Base-by-base conservation (phyloP, 1,140 invertebrate species). In the Coptotermes formosanus region DNA sequence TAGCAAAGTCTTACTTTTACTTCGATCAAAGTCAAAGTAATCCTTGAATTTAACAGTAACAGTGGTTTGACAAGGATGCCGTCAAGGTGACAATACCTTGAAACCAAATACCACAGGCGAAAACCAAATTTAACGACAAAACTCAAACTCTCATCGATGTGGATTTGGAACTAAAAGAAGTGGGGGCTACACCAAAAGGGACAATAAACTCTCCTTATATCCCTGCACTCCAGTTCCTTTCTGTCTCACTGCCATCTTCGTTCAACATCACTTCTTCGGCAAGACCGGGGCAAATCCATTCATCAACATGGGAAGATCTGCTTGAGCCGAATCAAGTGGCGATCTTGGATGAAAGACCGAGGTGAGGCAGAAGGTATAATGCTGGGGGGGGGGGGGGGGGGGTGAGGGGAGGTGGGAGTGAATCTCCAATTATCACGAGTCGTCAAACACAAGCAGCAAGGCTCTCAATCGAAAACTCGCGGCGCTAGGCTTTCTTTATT, bases 391-490 rank as follows among this genome's bases (percentile, higher is more conserved):
- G 25, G 4, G 82, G 32, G 30, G 43, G 38, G 12, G 52, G 9
- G 38, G 30, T 38, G 69, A 43, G 45, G 21, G 32, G 82, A 83
- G 30, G 4, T 32, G 44, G 44, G 83, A 84, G 83, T 38, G 85
- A 88, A 88, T 88, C 89, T 88, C 88, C 88, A 89, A 89, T 89
- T 89, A 89, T 89, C 88, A 88, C 88, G 89, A 88, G 87, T 89
- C 89, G 89, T 88, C 88, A 89, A 89, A 89, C 89, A 89, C 88
- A 88, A 85, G 87, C 87, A 87, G 85, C 69, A 86, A 86, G 84
- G 86, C 88, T 87, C 86, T 87, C 86, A 82, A 82, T 87, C 84
- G 43, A 85, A 81, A 85, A 55, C 59, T 82, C 43, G 59, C 83
- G 83, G 21, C 23, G 81, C 64, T 83, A 32, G 48, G 23, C 23